phyloP scores from a whole-genome alignment of 2,797 vertebrate species.

The Acanthurus lineatus region DNA sequence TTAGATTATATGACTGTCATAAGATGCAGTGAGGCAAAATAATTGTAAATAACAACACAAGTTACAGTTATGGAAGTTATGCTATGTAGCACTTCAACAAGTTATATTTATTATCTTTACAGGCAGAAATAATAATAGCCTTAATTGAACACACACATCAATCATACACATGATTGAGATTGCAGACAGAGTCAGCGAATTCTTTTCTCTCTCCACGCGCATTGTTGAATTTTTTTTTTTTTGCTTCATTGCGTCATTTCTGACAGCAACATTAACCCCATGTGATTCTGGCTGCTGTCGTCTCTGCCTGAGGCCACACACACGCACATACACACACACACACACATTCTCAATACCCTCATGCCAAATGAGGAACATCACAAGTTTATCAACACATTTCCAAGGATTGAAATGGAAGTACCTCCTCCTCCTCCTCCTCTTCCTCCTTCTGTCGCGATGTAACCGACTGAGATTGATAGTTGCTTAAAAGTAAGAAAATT shows the following conservation, averaged over 20 bases:
- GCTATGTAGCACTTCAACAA: background rate
- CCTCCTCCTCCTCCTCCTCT: background rate
- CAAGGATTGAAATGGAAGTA: conserved; percentile 10
- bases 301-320: background rate
- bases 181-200: background rate
- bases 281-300: conserved; percentile 13
- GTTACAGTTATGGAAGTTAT: background rate
- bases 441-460: background rate
- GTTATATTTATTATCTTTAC: background rate
- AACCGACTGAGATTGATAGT: conserved; percentile 9
- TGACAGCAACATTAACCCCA: conserved; percentile 67
- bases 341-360: conserved; percentile 20
- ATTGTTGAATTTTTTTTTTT: background rate
- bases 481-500: conserved; percentile 22
- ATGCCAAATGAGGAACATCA: background rate
- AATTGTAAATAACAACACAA: background rate
- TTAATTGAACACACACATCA: too few relatives aligned
- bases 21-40: background rate
- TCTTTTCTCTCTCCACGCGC: background rate
- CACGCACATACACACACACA: background rate
- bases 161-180: background rate
- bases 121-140: background rate
- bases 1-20: background rate
- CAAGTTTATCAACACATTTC: background rate
- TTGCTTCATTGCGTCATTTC: background rate